Percentiles rank a stretch among this genome's conserved stretches.
Evolutionary conservation across 2,113 vertebrate species (phyloP).

Genomic region (Clarias batrachus): DNA sequence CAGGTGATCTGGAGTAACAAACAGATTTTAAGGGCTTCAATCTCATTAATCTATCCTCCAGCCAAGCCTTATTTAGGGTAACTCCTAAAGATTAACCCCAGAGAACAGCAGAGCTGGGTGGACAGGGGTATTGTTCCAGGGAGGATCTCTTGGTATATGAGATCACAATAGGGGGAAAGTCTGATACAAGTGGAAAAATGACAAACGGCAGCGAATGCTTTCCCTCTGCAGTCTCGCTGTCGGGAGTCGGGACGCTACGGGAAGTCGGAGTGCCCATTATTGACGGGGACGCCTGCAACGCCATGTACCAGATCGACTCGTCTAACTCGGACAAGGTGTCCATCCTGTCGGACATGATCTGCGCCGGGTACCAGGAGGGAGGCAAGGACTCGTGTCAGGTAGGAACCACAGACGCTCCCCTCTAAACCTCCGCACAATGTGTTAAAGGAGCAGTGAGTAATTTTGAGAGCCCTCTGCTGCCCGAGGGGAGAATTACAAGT

Average conservation of each 20-base stretch:
- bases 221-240: constrained; percentile 42
- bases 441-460: not conserved
- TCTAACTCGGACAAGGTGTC: constrained; percentile 10
- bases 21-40: not conserved
- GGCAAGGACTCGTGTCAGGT: constrained; percentile 63
- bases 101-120: too few species aligned
- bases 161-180: too few species aligned
- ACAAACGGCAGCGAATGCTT: not conserved
- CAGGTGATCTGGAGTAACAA: not conserved
- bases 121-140: too few species aligned
- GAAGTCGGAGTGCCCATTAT: constrained; percentile 56
- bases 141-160: too few species aligned
- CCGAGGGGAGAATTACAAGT: not conserved
- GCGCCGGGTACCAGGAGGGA: constrained; percentile 56
- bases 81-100: too few species aligned
- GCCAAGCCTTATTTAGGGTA: too few species aligned
- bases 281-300: constrained; percentile 45
- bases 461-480: not conserved
- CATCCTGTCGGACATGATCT: constrained; percentile 59
- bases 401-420: not conserved
- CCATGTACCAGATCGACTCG: constrained; percentile 48
- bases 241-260: constrained; percentile 37
- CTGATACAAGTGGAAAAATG: too few species aligned
- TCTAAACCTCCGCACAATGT: not conserved
- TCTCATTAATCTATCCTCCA: not conserved